Conservation (phyloP, 2,888 invertebrate genomes). For the Eretmocerus hayati region DNA sequence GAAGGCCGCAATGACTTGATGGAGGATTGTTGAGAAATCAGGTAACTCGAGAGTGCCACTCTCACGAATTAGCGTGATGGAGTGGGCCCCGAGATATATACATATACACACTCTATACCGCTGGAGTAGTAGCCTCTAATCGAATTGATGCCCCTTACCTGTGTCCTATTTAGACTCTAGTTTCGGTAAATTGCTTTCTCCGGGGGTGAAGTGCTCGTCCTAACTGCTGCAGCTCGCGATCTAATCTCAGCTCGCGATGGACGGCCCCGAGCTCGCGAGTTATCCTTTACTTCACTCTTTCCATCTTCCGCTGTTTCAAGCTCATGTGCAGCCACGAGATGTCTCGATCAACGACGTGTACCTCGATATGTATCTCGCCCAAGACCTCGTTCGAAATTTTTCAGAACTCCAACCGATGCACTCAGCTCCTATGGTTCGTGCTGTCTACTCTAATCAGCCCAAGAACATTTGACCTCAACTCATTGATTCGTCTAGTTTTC, state of each 20-base stretch:
- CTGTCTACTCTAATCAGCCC: no score
- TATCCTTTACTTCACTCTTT: not conserved
- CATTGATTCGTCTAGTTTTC: no score
- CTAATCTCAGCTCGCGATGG: not conserved
- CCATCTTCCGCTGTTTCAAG: not conserved
- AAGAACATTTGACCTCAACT: no score
- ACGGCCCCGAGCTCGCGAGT: not conserved
- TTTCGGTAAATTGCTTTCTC: conserved; percentile 17
- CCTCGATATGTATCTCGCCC: conserved; percentile 14
- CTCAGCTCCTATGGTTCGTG: no score
- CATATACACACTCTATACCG: conserved; percentile 7
- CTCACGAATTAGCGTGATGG: conserved; percentile 17
- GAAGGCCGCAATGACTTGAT: no score
- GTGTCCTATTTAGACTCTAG: conserved; percentile 18
- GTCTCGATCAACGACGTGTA: conserved; percentile 4
- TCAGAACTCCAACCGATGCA: no score
- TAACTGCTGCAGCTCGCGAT: not conserved
- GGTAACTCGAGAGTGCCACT: no score
- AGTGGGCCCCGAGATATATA: conserved; percentile 11
- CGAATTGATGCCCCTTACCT: conserved; percentile 19
- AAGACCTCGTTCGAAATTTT: conserved; percentile 6
- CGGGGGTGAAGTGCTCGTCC: not conserved
- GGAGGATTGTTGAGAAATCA: no score
- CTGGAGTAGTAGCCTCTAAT: conserved; percentile 10
- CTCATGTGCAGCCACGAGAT: not conserved